phyloP scores from a whole-genome alignment of 92 coral and sea anemone species.

The Epizoanthus scotinus region DNA sequence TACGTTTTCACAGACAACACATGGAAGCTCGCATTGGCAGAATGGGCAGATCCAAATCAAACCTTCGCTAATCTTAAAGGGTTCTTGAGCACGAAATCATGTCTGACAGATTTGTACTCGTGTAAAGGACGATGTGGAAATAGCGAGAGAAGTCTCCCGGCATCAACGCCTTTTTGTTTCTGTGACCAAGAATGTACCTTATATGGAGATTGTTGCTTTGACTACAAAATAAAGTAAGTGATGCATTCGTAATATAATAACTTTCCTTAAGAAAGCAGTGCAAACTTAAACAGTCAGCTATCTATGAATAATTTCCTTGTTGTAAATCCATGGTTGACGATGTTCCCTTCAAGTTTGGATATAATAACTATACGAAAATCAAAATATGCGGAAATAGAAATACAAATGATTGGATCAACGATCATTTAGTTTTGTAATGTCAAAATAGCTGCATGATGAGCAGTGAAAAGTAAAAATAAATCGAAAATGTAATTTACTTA shows the following conservation, averaged over 20 bases:
- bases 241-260: too few relatives aligned
- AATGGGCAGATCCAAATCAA: constrained; percentile 11
- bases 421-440: too few relatives aligned
- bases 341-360: too few relatives aligned
- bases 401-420: too few relatives aligned
- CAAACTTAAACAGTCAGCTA: too few relatives aligned
- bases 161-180: constrained; percentile 23
- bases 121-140: constrained; percentile 20
- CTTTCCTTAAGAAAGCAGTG: too few relatives aligned
- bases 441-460: too few relatives aligned
- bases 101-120: constrained; percentile 7
- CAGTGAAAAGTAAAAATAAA: neutral
- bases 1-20: neutral
- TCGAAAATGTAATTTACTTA: too few relatives aligned
- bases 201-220: constrained; percentile 30
- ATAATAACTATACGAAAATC: too few relatives aligned
- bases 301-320: too few relatives aligned
- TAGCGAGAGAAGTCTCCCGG: neutral
- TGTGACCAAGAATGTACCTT: constrained; percentile 16
- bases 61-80: constrained; percentile 2
- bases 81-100: constrained; percentile 7
- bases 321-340: too few relatives aligned
- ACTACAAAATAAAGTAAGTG: constrained; percentile 19
- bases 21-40: neutral
- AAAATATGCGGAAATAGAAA: neutral